Evolutionary conservation across 2,797 vertebrate genomes (phyloP).

Genomic region (Sylvia borin): DNA sequence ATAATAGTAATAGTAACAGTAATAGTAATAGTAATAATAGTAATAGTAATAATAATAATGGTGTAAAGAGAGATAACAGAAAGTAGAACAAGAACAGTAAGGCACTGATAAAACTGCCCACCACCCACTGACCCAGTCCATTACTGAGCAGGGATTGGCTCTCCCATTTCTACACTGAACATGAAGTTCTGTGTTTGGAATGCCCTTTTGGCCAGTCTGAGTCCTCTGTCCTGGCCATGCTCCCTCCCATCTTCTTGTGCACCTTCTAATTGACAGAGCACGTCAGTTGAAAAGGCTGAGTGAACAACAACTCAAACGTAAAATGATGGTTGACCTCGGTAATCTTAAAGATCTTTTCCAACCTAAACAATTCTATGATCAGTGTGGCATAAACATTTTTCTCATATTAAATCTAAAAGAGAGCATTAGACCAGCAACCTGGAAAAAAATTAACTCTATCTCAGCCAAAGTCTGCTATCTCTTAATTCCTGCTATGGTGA

Average conservation of each 20-base stretch:
- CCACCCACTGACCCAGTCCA: fast-evolving
- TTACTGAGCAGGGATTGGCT: neutral
- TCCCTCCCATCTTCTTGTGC: neutral
- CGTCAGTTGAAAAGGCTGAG: neutral
- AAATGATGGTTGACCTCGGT: fast-evolving
- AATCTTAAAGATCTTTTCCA: neutral
- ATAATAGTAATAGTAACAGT: too few species aligned
- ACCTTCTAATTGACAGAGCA: neutral
- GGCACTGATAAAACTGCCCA: neutral
- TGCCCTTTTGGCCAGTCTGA: neutral
- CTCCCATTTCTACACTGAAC: neutral
- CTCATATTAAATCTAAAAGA: neutral
- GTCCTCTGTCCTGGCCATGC: neutral
- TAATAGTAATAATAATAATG: too few species aligned
- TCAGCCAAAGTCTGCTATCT: neutral
- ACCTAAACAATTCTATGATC: neutral
- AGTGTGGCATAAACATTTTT: neutral
- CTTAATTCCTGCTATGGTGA: neutral
- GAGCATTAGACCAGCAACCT: neutral
- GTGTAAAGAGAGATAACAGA: neutral
- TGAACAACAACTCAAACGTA: neutral
- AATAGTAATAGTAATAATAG: too few species aligned
- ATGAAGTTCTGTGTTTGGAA: neutral
- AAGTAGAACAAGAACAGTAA: neutral
- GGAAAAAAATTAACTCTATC: neutral